Evolutionary conservation across 2,113 vertebrate genomes (phyloP), one percentile per base, ranked within the genome.

Genomic region (Xenopus laevis): DNA sequence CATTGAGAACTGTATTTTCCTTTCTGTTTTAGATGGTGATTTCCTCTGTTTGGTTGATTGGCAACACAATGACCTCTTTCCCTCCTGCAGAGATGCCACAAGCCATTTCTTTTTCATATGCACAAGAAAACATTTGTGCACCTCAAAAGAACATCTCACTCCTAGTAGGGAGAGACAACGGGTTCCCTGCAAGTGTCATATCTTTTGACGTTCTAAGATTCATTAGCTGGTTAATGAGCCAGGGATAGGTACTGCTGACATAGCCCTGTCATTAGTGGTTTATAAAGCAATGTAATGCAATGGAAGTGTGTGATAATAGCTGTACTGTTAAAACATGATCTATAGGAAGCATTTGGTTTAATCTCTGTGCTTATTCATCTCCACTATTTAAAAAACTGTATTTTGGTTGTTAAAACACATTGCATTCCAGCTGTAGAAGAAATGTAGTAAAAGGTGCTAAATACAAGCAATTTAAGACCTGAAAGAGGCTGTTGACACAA

Each of bases 141-240:
- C 20, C 21, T 60, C 11, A 60, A 60, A 60, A 60, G 18, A 60
- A 27, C 12, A 4, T 23, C 20, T 21, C 2, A 23, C 18, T 73
- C 21, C 33, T 62, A 20, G 16, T 8, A 50, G 17, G 46, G 55
- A 60, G 57, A 44, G 72, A 74, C 72, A 68, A 68, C 44, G 50
- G 8, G 55, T 21, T 61, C 44, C 45, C 55, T 66, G 65, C 53
- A 58, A 61, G 20, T 59, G 57, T 30, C 58, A 40, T 68, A 23
- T 27, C 45, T 9, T 59, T 60, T 74, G 65, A 68, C 65, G 61
- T 61, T 33, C 21, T 68, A 60, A 60, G 72, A 67, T 59, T 74
- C 64, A 67, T 60, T 67, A 68, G 64, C 53, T 60, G 65, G 20
- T 60, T 74, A 74, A 60, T 74, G 40, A 65, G 20, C 20, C 65